phyloP scores from a whole-genome alignment of 2,888 invertebrate genomes.

The Rhimphoctona megacephalus region DNA sequence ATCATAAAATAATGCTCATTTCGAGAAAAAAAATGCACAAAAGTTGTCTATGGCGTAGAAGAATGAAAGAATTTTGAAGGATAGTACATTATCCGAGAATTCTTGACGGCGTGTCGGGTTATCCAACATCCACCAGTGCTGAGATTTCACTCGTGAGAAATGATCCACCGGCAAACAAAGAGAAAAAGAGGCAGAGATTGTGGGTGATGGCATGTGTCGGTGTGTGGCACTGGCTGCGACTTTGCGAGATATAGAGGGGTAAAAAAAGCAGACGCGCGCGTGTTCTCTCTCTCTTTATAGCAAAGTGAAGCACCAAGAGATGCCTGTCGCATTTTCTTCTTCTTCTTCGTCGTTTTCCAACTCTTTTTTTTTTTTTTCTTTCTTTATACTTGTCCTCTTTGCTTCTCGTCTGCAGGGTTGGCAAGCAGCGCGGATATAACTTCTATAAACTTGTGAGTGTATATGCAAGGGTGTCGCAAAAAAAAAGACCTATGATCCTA shows the following conservation, averaged over 20 bases:
- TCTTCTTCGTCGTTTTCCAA: slow-evolving; percentile 14
- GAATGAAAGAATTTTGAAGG: slow-evolving; percentile 44
- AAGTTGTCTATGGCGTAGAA: slow-evolving; percentile 4
- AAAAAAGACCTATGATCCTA: neutral
- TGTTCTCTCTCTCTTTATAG: slow-evolving; percentile 24
- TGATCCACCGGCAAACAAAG: slow-evolving; percentile 53
- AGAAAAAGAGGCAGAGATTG: slow-evolving; percentile 11
- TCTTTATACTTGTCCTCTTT: slow-evolving; percentile 22
- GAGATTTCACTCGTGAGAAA: slow-evolving; percentile 65
- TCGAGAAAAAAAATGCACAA: slow-evolving; percentile 23
- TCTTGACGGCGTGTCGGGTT: slow-evolving; percentile 58
- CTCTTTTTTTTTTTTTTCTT: slow-evolving; percentile 4
- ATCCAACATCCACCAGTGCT: slow-evolving; percentile 51
- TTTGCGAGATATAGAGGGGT: slow-evolving; percentile 44
- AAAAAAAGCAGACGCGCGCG: slow-evolving; percentile 23
- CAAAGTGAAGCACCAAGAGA: slow-evolving; percentile 50
- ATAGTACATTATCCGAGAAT: slow-evolving; percentile 46
- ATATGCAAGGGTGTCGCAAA: neutral
- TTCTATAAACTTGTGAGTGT: slow-evolving; percentile 32
- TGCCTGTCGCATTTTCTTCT: slow-evolving; percentile 22
- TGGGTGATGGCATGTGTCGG: slow-evolving; percentile 27
- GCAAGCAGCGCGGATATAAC: slow-evolving; percentile 69
- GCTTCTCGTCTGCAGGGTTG: slow-evolving; percentile 66
- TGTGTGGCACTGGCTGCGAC: slow-evolving; percentile 42
- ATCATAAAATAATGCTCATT: slow-evolving; percentile 7